Base-by-base conservation (phyloP, 2,888 invertebrate genomes). In the Tricholauxania praeusta region DNA sequence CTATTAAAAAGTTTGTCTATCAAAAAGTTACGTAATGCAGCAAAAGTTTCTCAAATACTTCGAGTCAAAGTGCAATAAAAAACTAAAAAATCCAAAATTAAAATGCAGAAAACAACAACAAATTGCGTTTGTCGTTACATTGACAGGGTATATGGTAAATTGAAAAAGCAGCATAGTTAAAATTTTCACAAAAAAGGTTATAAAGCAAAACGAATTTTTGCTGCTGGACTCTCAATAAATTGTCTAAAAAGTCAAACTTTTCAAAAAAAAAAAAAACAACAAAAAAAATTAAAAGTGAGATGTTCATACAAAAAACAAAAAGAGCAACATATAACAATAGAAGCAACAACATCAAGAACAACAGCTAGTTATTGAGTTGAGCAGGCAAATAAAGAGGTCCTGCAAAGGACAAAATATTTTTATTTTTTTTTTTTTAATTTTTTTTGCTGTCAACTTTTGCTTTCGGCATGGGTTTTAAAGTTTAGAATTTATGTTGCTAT, bases 401-500 rank as follows among this genome's bases (percentile, higher is more conserved):
- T 62, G 60, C 32, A 62, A 62, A 62, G 60, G 15, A 47, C 39
- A 62, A 52, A 19, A n/a, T 51, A 28, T 65, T 51, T 28, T n/a
- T 49, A 51, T n/a, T 57, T 12, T 64, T 12, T 65, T 51, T 32
- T 66, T 66, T 15, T 28, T 12, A 7, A 1, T 28, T 52, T 19
- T 39, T 55, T 53, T 10, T 39, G 39, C 10, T 39, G 39, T 10
- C 39, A 39, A 39, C 39, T 39, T 39, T 39, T 39, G 39, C 39
- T 39, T 39, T 39, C 28, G 17, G 64, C 15, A 14, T 28, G 64
- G 14, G 49, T 51, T 63, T 64, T 64, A 51, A 64, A 64, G 49
- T 64, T 64, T 64, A 51, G 22, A 68, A 28, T 68, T 68, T 59
- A 59, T 68, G 57, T 48, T 64, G 64, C 47, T 32, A 68, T 17